Percentiles rank a stretch among this genome's conserved stretches.
phyloP scores from a whole-genome alignment of 2,113 vertebrate species.

The human region GRCh38 chrX:124538501-124539000 shows the following conservation, averaged over 20 bases:
- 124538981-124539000: slow-evolving; percentile 37
- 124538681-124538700: slow-evolving; percentile 31
- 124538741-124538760: not conserved
- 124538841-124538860: not conserved
- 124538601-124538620: slow-evolving; percentile 48
- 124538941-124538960: not conserved
- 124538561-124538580: not conserved
- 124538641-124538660: slow-evolving; percentile 24
- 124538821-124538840: slow-evolving; percentile 27
- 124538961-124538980: not conserved
- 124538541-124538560: slow-evolving; percentile 34
- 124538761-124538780: not conserved
- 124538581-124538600: not conserved
- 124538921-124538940: not conserved
- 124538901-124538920: not conserved
- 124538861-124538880: slow-evolving; percentile 24
- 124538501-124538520: not conserved
- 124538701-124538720: slow-evolving; percentile 36
- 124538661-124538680: slow-evolving; percentile 39
- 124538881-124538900: slow-evolving; percentile 34
- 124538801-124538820: not conserved
- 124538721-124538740: slow-evolving; percentile 16
- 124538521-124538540: slow-evolving; percentile 13
- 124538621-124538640: not conserved
- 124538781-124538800: not conserved